Base-by-base conservation (phyloP, 2,888 invertebrate species). In the Platerodrilus igneus region DNA sequence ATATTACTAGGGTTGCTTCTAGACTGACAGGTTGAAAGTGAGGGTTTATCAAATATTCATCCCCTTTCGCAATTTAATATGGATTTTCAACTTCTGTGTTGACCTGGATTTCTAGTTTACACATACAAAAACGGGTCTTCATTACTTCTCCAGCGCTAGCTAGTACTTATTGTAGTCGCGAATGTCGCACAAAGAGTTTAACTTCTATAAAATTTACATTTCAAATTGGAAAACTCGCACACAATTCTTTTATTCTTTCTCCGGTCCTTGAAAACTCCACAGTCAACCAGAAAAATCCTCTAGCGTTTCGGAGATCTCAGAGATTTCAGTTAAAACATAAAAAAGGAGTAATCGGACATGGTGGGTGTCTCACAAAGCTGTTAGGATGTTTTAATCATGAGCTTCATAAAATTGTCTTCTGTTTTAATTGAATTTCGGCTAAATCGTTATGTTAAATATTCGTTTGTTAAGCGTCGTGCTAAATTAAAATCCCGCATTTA, bases 361-460 rank as follows among this genome's bases (percentile, higher is more conserved):
- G 37, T 41, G 31, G 42, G 27, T 18, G 28, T 26, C 26, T 32
- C 33, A 36, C 37, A 31, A 45, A 32, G 39, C 33, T 27, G 32
- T 35, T 28, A 31, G 25, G 57, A 58, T 61, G 60, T 61, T 63
- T 63, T 58, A 63, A 59, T 62, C 59, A 60, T 60, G 63, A 62
- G 58, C 57, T 60, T 58, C 57, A 56, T 58, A 58, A 61, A 61
- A 58, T 59, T 60, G 58, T 56, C 58, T 41, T 41, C 48, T 37
- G 48, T 53, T 56, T 53, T 59, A 58, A 59, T 58, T 58, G 58
- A 58, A 59, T 58, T 55, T 55, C 47, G 45, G 42, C 48, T 39
- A 53, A 57, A 57, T 56, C 53, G 52, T 53, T 35, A 20, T 45
- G 54, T 52, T 47, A 55, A 53, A 57, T 53, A 53, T 52, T 52